Base-by-base conservation (phyloP, 1,140 invertebrate species). In the Aphidius ervi region DNA sequence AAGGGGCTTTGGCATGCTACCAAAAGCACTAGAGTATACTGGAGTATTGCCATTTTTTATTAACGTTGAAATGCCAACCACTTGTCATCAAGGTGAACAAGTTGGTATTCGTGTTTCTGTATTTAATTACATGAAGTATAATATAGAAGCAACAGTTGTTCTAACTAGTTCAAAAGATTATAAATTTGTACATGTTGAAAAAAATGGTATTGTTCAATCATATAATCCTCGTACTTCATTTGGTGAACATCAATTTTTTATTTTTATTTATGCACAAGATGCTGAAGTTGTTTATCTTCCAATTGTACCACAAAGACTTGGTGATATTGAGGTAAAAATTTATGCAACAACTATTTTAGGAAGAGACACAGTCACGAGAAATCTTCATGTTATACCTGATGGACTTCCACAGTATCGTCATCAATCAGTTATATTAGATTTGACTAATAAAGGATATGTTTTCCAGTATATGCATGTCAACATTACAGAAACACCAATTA, bases 391-490 rank as follows among this genome's bases (percentile, higher is more conserved):
- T 4, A 88, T 93, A 85, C 86, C 95, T n/a, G 94, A 97, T 74
- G 96, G 96, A 49, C 79, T 98, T 6, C 89, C 92, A 0, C 95
- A 98, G 72, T 86, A 93, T 71, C 84, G 92, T 3, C 95, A 98
- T 79, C 93, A 97, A 59, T 93, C 95, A 0, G 86, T 95, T 7
- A 77, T 98, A 0, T 78, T 98, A 0, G 95, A 98, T 82, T 80
- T 98, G 8, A 95, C 92, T 58, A 96, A 91, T 74, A 86, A 92
- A 9, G 93, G 92, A 6, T 95, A 94, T 70, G 87, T 94, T 4
- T 90, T 97, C 73, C 94, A 97, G 68, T 95, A 97, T 72, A 88
- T 98, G 84, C 94, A 98, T 76, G 91, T 98, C 1, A 95, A 95
- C 72, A 87, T 97, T 5, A 96, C 95, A 0, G 92, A 95, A 72